Conservation (phyloP, 2,888 invertebrate genomes). For the Ceraclea dissimilis region DNA sequence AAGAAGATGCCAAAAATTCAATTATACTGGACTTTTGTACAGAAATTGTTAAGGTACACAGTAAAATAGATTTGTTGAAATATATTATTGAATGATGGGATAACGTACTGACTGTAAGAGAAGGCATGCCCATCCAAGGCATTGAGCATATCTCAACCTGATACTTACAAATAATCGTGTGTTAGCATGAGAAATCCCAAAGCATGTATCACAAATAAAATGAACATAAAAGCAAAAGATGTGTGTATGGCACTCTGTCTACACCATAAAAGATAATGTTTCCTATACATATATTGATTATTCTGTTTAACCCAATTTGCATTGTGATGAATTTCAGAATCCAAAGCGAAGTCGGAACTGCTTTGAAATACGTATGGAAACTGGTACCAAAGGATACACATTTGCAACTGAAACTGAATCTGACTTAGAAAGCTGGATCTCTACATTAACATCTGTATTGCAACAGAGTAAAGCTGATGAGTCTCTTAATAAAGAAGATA, state of each 20-base stretch:
- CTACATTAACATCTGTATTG: conserved; percentile 73
- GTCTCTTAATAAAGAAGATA: conserved; percentile 55
- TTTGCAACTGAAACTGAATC: conserved; percentile 81
- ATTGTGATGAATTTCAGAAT: conserved; percentile 57
- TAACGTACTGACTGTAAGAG: neutral
- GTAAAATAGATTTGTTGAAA: neutral
- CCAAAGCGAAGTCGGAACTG: conserved; percentile 76
- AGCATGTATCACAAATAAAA: no score
- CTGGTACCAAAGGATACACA: conserved; percentile 78
- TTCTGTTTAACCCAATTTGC: no score
- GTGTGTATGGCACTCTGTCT: no score
- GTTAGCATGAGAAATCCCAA: no score
- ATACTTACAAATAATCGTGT: no score
- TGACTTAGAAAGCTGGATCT: conserved; percentile 77
- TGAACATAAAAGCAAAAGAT: no score
- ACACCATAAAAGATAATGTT: no score
- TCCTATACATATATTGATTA: no score
- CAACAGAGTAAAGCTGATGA: conserved; percentile 77
- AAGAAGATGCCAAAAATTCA: conserved; percentile 82
- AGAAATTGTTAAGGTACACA: conserved; percentile 71
- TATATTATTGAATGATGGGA: neutral
- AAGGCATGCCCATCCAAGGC: no score
- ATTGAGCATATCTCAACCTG: no score
- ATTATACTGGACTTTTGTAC: conserved; percentile 92
- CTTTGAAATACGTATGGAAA: conserved; percentile 82